Evolutionary conservation across 1,140 invertebrate genomes (phyloP), one percentile per base, ranked within the genome.

Genomic region (Magallana angulata): DNA sequence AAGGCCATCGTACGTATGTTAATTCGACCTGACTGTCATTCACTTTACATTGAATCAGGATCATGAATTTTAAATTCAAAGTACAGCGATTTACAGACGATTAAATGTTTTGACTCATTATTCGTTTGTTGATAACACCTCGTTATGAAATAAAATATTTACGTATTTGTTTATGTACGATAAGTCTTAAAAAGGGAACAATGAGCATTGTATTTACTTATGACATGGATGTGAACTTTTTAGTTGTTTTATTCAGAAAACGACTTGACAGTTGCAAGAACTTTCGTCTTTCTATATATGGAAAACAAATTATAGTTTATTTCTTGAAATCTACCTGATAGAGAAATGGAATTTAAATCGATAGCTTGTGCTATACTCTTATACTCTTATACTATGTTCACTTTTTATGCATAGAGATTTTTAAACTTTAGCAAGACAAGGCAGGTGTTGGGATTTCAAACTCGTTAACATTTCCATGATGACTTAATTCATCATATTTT

Each of bases 381-480:
- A 48, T 48, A 48, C 36, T 48, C 36, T 4, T 48, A 48, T 48
- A 48, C 36, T 48, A 2, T 48, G 36, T 48, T 48, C 36, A 48
- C 36, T 48, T 2, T 48, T 48, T 48, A 48, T 48, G 36, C 36
- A 48, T 48, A 48, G 36, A 48, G 5, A 48, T 48, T 48, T 48
- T 48, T 48, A 48, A 48, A 48, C 36, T 48, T 48, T 4, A 48
- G 36, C 18, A 8, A 62, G 18, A 12, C 8, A 76, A 5, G 68
- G 12, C 68, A 76, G 68, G 18, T 36, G 68, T 36, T 30, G 68
- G 68, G 24, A 9, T 76, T 30, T 76, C 36, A 11, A 30, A 76
- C 68, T 76, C 24, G 68, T 76, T 76, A 76, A 76, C 68, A 76
- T 76, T 76, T 76, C 24, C 68, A 76, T 76, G 68, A 24, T 76